These are phyloP conservation scores for Panonychus citri DNA, from an alignment of 1,140 invertebrate genomes.

Conservation along the genomic window DNA sequence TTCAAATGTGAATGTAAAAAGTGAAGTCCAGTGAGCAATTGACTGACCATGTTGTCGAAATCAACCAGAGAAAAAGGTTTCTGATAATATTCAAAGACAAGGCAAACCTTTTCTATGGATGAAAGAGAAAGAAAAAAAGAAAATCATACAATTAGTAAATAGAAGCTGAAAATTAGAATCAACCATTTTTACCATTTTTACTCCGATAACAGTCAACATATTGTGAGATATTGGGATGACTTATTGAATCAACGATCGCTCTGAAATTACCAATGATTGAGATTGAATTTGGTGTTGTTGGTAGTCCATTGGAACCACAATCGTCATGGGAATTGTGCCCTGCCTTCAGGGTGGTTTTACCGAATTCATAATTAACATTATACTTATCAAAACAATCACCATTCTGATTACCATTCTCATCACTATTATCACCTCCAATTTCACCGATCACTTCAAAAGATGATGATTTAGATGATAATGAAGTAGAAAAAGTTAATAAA, in stretches of 20 bases:
- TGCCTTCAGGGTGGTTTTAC: not conserved
- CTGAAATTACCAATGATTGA: conserved; percentile 73
- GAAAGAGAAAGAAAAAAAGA: not conserved
- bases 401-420: not conserved
- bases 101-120: conserved; percentile 7
- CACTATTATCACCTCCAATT: too few relatives aligned
- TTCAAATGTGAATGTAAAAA: conserved; percentile 9
- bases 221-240: conserved; percentile 53
- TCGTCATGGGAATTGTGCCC: conserved; percentile 28
- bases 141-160: not conserved
- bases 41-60: conserved; percentile 1
- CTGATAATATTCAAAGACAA: conserved; percentile 10
- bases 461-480: too few relatives aligned
- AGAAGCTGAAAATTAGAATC: not conserved
- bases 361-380: not conserved
- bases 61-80: not conserved
- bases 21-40: conserved; percentile 4
- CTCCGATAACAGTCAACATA: conserved; percentile 75
- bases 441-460: too few relatives aligned
- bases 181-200: conserved; percentile 88
- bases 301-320: conserved; percentile 82
- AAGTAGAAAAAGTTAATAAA: too few relatives aligned
- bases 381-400: not conserved
- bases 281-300: conserved; percentile 83
- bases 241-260: conserved; percentile 25